phyloP scores from a whole-genome alignment of 1,140 invertebrate genomes.

The Rhynchophorus ferrugineus region DNA sequence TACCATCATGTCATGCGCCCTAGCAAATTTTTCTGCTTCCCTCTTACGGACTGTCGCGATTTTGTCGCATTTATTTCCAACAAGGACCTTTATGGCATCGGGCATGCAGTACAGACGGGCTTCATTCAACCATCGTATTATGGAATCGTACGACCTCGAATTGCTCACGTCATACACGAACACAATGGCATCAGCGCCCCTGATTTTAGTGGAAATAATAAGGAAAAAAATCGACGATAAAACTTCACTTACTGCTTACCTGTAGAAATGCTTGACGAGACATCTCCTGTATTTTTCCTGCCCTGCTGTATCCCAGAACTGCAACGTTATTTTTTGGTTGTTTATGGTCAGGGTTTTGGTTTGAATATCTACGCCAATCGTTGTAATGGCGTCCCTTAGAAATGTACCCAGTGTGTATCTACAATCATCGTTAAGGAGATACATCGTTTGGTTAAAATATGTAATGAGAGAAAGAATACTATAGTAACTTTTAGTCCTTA shows the following conservation, averaged over 20 bases:
- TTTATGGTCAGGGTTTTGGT: conserved; percentile 64
- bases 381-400: too few species aligned
- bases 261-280: conserved; percentile 76
- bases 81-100: conserved; percentile 64
- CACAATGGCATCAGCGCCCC: conserved; percentile 74
- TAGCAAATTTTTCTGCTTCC: conserved; percentile 62
- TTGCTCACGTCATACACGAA: conserved; percentile 96
- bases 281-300: conserved; percentile 77
- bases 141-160: conserved; percentile 55
- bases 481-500: too few species aligned
- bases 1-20: conserved; percentile 66
- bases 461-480: too few species aligned
- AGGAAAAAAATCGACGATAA: too few species aligned
- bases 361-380: conserved; percentile 79
- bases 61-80: conserved; percentile 69
- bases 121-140: conserved; percentile 68
- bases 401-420: too few species aligned
- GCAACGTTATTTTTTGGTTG: conserved; percentile 68
- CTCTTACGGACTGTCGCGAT: conserved; percentile 56
- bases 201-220: too few species aligned
- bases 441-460: too few species aligned
- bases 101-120: conserved; percentile 49
- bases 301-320: conserved; percentile 82
- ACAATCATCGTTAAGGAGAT: too few species aligned
- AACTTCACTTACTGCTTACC: too few species aligned